These are phyloP conservation scores for Platerodrilus igneus DNA, from an alignment of 2,888 invertebrate species.

Conservation along the genomic window DNA sequence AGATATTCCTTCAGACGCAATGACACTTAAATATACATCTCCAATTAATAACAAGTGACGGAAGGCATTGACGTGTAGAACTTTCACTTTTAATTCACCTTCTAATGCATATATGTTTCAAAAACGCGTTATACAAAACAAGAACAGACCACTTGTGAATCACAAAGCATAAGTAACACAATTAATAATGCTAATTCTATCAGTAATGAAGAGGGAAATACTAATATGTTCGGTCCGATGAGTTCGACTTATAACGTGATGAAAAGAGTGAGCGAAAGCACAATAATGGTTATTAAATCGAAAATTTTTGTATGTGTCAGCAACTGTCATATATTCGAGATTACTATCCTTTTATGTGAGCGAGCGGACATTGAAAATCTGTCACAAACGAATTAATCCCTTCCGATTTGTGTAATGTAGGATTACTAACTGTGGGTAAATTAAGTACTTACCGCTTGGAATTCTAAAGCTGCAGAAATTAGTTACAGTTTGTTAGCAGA, in stretches of 20 bases:
- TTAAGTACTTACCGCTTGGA: conserved; percentile 26
- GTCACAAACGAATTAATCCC: conserved; percentile 31
- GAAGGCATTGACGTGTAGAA: no score
- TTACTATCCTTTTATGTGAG: conserved; percentile 32
- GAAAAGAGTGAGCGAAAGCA: conserved; percentile 25
- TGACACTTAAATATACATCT: no score
- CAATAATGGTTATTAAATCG: conserved; percentile 29
- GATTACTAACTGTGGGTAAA: conserved; percentile 28
- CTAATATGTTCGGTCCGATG: conserved; percentile 21
- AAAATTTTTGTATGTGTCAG: conserved; percentile 34
- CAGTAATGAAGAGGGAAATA: no score
- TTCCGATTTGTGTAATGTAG: conserved; percentile 30
- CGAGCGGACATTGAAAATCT: conserved; percentile 29
- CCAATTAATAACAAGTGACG: no score
- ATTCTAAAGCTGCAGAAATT: conserved; percentile 17
- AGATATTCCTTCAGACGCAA: no score
- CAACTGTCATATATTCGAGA: conserved; percentile 35
- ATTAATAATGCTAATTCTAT: no score
- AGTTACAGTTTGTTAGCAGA: conserved; percentile 18
- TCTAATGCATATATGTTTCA: no score
- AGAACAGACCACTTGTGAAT: no score
- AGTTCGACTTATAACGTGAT: conserved; percentile 20
- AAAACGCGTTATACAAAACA: no score
- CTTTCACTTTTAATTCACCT: no score
- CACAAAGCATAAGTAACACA: no score